A percentile compares a stretch with the other conserved stretches of the same genome.
Evolutionary conservation across 2,797 vertebrate genomes (phyloP).

Genomic region (Petrocephalus schoutedeni): DNA sequence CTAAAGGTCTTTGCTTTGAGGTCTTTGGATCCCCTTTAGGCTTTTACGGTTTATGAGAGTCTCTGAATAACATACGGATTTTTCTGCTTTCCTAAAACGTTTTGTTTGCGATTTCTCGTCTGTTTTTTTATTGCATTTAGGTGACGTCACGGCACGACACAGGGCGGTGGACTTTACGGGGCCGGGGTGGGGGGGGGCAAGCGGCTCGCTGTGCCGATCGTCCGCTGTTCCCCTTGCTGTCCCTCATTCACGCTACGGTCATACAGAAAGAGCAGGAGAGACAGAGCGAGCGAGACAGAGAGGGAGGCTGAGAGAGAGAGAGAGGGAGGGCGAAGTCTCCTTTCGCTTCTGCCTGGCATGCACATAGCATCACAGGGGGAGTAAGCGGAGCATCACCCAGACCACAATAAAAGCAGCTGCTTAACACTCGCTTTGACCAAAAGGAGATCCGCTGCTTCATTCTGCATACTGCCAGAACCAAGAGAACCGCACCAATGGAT

Average conservation of each 20-base stretch:
- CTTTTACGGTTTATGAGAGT: neutral
- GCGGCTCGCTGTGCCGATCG: neutral
- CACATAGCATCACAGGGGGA: slow-evolving; percentile 12
- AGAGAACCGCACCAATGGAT: slow-evolving; percentile 7
- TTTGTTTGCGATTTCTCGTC: neutral
- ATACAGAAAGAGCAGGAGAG: neutral
- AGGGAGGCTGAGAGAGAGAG: neutral
- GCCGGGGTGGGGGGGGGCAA: neutral
- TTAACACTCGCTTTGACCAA: neutral
- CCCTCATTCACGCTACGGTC: neutral
- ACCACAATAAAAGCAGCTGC: slow-evolving; percentile 13
- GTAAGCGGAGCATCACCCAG: slow-evolving; percentile 12
- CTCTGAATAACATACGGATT: neutral
- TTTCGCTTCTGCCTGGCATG: slow-evolving; percentile 15
- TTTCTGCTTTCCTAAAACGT: neutral
- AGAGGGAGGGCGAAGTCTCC: slow-evolving; percentile 26
- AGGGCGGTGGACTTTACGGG: neutral
- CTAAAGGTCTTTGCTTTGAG: neutral
- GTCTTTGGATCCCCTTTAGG: too few species aligned
- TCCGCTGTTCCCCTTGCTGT: slow-evolving; percentile 1
- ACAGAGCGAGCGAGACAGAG: neutral
- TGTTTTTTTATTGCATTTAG: neutral
- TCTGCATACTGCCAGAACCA: neutral
- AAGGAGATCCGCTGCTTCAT: neutral
- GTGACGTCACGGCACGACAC: slow-evolving; percentile 16